These are phyloP conservation scores for Arrhamphus sclerolepis DNA, from an alignment of 2,797 vertebrate genomes.

Conservation along the genomic window DNA sequence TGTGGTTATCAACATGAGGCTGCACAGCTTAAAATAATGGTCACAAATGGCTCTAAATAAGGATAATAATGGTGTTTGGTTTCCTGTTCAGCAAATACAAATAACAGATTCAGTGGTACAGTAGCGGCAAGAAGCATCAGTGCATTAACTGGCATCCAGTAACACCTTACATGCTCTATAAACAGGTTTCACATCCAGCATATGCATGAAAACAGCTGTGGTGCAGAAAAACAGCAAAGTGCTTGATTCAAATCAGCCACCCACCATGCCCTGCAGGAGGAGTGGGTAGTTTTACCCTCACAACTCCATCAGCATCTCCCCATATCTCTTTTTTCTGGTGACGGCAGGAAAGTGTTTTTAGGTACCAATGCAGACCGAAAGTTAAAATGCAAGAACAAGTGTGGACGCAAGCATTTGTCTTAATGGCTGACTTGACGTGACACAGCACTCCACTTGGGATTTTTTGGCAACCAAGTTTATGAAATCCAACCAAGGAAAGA, in stretches of 20 bases:
- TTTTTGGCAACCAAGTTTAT: not conserved
- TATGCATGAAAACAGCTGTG: slow-evolving; percentile 21
- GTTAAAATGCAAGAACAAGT: slow-evolving; percentile 3
- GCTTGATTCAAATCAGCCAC: slow-evolving; percentile 48
- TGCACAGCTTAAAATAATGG: slow-evolving; percentile 34
- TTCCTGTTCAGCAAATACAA: slow-evolving; percentile 31
- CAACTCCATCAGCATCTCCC: slow-evolving; percentile 9
- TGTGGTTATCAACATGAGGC: slow-evolving; percentile 9
- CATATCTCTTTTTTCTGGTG: not conserved
- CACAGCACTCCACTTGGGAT: too few species aligned
- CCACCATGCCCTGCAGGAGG: slow-evolving; percentile 30
- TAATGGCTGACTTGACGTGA: not conserved
- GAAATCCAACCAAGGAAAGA: not conserved
- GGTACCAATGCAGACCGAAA: not conserved
- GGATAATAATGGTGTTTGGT: slow-evolving; percentile 24
- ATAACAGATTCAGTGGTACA: slow-evolving; percentile 5
- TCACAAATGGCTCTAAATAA: slow-evolving; percentile 25
- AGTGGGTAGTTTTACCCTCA: slow-evolving; percentile 19
- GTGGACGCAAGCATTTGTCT: not conserved
- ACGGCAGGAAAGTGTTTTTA: not conserved
- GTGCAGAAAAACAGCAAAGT: slow-evolving; percentile 19
- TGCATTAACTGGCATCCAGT: slow-evolving; percentile 17
- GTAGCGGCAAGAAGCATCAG: slow-evolving; percentile 15
- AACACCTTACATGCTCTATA: slow-evolving; percentile 1
- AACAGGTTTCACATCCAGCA: slow-evolving; percentile 11